Conservation (phyloP, 2,113 vertebrate species). For the Osmerus eperlanus region DNA sequence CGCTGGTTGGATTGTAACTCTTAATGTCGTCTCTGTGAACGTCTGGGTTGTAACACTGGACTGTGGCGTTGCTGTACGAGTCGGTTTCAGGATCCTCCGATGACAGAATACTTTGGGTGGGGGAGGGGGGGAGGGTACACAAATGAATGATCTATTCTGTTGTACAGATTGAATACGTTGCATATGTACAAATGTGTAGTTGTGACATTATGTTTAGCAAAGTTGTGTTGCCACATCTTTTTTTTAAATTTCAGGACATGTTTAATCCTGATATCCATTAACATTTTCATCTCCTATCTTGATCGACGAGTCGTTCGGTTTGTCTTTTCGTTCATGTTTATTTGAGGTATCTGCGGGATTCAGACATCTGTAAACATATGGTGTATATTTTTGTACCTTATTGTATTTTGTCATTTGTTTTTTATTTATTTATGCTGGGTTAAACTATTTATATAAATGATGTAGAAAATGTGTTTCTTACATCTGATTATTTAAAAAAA, state of each 20-base stretch:
- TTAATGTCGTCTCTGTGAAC: no score
- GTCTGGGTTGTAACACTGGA: no score
- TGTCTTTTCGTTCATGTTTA: conserved; percentile 31
- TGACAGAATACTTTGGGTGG: conserved; percentile 23
- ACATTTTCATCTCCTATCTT: conserved; percentile 37
- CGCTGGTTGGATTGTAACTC: no score
- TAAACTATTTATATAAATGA: conserved; percentile 80
- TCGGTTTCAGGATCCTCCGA: neutral
- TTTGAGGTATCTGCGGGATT: conserved; percentile 74
- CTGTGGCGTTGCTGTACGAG: no score
- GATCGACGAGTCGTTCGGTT: conserved; percentile 37
- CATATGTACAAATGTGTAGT: conserved; percentile 65
- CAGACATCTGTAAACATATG: conserved; percentile 77
- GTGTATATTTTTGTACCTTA: conserved; percentile 90
- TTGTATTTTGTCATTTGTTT: conserved; percentile 63
- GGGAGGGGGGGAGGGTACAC: conserved; percentile 28
- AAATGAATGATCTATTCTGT: conserved; percentile 71
- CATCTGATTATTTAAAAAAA: conserved; percentile 71
- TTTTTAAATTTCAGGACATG: conserved; percentile 25
- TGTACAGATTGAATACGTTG: conserved; percentile 72
- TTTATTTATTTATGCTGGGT: conserved; percentile 76
- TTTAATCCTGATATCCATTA: conserved; percentile 43
- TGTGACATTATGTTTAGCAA: conserved; percentile 59
- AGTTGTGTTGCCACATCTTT: conserved; percentile 56
- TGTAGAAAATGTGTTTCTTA: conserved; percentile 70